Percentiles rank a stretch among this genome's conserved stretches.
Evolutionary conservation across 2,797 vertebrate species (phyloP).

Genomic region (Varecia variegata): DNA sequence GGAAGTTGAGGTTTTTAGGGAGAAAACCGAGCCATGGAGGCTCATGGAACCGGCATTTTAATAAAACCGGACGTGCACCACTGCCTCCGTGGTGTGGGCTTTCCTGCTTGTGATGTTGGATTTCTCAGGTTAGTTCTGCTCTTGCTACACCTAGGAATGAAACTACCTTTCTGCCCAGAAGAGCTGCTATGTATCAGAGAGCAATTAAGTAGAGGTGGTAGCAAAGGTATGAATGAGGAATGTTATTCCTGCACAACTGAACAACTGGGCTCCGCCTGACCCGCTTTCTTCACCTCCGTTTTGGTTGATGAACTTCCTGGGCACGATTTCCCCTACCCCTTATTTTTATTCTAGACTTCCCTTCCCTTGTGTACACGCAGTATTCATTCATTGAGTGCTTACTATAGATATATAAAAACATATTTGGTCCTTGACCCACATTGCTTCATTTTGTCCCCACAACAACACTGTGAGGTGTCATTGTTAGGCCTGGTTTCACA

Average conservation of each 20-base stretch:
- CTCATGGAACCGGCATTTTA: not conserved
- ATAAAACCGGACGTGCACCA: not conserved
- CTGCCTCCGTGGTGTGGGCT: not conserved
- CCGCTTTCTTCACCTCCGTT: not conserved
- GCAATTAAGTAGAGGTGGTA: too few species aligned
- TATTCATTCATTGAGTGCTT: not conserved
- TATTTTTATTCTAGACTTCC: not conserved
- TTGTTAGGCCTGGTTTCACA: not conserved
- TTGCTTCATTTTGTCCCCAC: not conserved
- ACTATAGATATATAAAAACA: not conserved
- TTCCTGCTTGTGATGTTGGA: not conserved
- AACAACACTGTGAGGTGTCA: not conserved
- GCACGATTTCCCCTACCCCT: not conserved
- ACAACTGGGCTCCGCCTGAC: not conserved
- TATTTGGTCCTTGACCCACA: not conserved
- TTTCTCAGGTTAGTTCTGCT: not conserved
- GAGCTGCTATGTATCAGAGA: not conserved
- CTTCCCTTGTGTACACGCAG: not conserved
- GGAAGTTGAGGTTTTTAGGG: not conserved
- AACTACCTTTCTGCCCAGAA: not conserved
- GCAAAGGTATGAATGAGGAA: not conserved
- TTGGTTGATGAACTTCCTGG: not conserved
- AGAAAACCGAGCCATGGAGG: not conserved
- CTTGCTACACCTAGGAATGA: not conserved
- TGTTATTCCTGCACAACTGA: not conserved